Conservation (phyloP, 2,113 vertebrate species). For the Ifrita kowaldi region DNA sequence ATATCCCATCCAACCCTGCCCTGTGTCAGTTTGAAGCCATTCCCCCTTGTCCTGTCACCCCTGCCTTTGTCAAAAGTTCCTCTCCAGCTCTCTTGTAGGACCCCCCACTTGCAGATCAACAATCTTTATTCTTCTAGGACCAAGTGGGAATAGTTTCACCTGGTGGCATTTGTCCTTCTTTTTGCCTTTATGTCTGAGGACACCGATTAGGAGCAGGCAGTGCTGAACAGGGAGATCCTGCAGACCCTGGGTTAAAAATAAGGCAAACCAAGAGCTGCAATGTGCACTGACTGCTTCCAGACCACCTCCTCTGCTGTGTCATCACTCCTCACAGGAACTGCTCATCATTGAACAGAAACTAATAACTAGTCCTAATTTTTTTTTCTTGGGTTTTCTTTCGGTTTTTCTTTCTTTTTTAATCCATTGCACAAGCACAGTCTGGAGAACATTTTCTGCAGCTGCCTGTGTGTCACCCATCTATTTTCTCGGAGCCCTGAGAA, state of each 20-base stretch:
- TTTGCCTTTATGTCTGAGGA: background rate
- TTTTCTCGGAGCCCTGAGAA: background rate
- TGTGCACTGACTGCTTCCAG: background rate
- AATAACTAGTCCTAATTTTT: background rate
- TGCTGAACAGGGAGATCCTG: background rate
- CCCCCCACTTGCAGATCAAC: background rate
- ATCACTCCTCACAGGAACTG: background rate
- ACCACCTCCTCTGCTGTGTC: background rate
- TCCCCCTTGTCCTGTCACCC: background rate
- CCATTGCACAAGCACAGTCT: background rate
- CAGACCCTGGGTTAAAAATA: background rate
- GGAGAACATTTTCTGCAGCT: conserved; percentile 4
- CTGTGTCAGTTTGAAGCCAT: background rate
- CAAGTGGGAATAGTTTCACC: background rate
- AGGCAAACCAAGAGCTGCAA: background rate
- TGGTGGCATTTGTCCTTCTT: background rate
- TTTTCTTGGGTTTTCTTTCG: fast-evolving
- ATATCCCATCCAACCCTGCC: background rate
- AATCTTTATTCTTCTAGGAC: background rate
- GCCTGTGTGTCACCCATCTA: background rate
- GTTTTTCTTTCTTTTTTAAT: background rate
- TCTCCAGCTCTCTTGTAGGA: background rate
- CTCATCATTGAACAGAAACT: background rate
- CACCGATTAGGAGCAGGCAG: background rate
- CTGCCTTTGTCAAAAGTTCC: background rate